These are phyloP conservation scores for Ophion obscuratus DNA, from an alignment of 2,888 invertebrate species.

Conservation along the genomic window DNA sequence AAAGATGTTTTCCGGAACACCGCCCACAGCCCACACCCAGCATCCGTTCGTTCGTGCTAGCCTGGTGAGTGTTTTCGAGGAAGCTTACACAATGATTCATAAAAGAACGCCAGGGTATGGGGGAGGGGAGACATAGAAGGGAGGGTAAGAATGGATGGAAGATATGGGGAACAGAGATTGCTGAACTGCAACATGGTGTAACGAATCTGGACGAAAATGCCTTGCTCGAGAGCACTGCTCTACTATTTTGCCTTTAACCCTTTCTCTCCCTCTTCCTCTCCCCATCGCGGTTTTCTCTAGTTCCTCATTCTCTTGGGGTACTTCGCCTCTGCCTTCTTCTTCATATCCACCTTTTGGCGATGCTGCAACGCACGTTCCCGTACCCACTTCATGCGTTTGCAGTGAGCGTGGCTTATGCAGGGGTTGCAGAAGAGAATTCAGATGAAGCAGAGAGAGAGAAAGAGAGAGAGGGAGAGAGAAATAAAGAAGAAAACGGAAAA, in stretches of 20 bases:
- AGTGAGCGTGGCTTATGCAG: neutral
- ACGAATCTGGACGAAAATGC: slow-evolving; percentile 69
- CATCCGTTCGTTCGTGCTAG: slow-evolving; percentile 20
- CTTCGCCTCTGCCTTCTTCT: neutral
- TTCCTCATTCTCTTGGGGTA: slow-evolving; percentile 6
- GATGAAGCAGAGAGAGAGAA: slow-evolving; percentile 24
- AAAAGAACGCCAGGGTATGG: slow-evolving; percentile 52
- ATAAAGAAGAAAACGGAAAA: slow-evolving; percentile 23
- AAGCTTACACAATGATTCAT: slow-evolving; percentile 61
- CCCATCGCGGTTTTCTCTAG: slow-evolving; percentile 11
- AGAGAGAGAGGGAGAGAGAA: neutral
- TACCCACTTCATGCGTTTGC: slow-evolving; percentile 42
- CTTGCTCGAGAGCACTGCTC: slow-evolving; percentile 48
- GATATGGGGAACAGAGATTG: slow-evolving; percentile 15
- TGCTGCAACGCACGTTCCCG: slow-evolving; percentile 61
- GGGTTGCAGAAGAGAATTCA: slow-evolving; percentile 52
- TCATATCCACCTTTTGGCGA: slow-evolving; percentile 25
- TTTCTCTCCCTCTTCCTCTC: slow-evolving; percentile 51
- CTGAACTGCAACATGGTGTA: slow-evolving; percentile 69
- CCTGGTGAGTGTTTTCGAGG: slow-evolving; percentile 47
- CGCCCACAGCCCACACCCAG: neutral
- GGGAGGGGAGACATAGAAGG: slow-evolving; percentile 2
- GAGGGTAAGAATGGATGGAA: slow-evolving; percentile 11
- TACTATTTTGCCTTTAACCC: slow-evolving; percentile 59
- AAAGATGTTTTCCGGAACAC: slow-evolving; percentile 32